A percentile compares a stretch with the other conserved stretches of the same genome.
Conservation (phyloP, 2,888 invertebrate genomes). For the Cecidostiba fungosa region DNA sequence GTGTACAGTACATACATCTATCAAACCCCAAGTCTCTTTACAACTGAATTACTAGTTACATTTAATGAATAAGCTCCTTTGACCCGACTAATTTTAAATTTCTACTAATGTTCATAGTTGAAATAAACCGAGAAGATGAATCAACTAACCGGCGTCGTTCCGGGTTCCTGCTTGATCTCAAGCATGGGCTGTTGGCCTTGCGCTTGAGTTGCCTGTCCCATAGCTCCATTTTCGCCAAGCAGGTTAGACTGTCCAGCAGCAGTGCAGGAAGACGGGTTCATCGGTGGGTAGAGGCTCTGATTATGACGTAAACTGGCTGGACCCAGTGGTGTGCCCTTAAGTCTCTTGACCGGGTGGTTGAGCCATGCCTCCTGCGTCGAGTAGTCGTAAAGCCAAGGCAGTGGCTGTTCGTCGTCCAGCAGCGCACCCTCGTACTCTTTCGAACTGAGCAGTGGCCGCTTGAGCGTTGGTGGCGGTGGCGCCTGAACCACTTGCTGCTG, state of each 20-base stretch:
- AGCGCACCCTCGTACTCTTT: constrained; percentile 90
- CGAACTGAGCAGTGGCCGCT: constrained; percentile 89
- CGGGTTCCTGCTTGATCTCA: constrained; percentile 86
- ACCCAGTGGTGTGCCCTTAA: constrained; percentile 81
- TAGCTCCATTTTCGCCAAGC: background rate
- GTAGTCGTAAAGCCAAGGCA: constrained; percentile 94
- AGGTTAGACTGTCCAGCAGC: background rate
- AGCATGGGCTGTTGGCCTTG: constrained; percentile 79
- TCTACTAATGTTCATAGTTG: background rate
- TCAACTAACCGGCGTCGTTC: constrained; percentile 75
- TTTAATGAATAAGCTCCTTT: background rate
- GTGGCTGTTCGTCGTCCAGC: constrained; percentile 89
- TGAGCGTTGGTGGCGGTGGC: constrained; percentile 86
- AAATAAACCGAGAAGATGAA: background rate
- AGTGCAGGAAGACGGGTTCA: background rate
- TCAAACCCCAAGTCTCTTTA: background rate
- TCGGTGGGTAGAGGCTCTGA: constrained; percentile 58
- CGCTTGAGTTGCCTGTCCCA: background rate
- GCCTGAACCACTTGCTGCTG: constrained; percentile 79
- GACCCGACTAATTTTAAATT: no score
- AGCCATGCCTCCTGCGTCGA: constrained; percentile 86
- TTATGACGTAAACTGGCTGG: constrained; percentile 67
- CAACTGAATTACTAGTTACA: background rate
- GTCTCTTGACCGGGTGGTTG: constrained; percentile 94
- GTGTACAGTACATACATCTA: no score